Percentiles rank a stretch among this genome's conserved stretches.
These are phyloP conservation scores for Anolis sagrei DNA, from an alignment of 2,113 vertebrate species.

Conservation along the genomic window DNA sequence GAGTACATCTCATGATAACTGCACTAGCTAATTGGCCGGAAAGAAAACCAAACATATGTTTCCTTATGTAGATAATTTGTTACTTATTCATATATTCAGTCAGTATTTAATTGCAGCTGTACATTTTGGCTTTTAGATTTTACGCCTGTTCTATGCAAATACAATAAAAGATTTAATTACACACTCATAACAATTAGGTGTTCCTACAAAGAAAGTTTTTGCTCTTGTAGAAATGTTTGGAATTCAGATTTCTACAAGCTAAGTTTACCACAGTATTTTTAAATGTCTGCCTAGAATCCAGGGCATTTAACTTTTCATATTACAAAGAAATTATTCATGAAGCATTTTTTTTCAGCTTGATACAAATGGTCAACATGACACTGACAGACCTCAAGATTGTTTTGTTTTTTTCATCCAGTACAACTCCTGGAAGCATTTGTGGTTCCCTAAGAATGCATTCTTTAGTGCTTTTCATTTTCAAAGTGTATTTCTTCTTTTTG, in stretches of 20 bases:
- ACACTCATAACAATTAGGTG: conserved; percentile 33
- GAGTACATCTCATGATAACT: conserved; percentile 42
- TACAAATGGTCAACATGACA: conserved; percentile 58
- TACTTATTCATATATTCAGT: conserved; percentile 46
- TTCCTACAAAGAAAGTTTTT: background rate
- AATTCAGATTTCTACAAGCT: conserved; percentile 17
- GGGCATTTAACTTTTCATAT: conserved; percentile 24
- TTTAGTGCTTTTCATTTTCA: conserved; percentile 68
- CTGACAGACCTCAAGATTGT: conserved; percentile 62
- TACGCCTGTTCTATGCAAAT: conserved; percentile 32
- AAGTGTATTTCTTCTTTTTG: conserved; percentile 63
- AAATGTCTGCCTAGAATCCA: background rate
- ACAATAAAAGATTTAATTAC: conserved; percentile 35
- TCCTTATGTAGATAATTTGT: conserved; percentile 54
- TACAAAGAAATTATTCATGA: conserved; percentile 49
- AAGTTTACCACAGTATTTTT: conserved; percentile 25
- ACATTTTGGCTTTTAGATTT: conserved; percentile 41
- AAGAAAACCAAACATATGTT: conserved; percentile 59
- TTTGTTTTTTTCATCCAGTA: conserved; percentile 38
- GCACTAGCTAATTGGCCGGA: conserved; percentile 56
- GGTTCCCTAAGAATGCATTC: conserved; percentile 63
- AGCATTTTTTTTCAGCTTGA: conserved; percentile 50
- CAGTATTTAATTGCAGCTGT: conserved; percentile 44
- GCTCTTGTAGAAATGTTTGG: background rate
- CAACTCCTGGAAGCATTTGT: conserved; percentile 62